phyloP scores from a whole-genome alignment of 2,888 invertebrate species.

The Mechanitis messenoides region DNA sequence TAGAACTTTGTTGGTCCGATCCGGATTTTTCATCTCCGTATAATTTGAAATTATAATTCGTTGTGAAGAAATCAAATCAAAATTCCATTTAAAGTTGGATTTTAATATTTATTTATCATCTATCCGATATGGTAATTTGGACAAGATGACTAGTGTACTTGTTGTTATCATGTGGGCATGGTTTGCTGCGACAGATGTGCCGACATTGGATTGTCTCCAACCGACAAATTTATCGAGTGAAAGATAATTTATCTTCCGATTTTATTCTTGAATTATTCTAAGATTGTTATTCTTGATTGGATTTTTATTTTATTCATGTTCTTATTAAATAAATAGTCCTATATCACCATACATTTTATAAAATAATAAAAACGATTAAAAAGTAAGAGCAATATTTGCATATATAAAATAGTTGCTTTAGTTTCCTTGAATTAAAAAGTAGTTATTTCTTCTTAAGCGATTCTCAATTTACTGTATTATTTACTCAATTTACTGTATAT shows the following conservation, averaged over 20 bases:
- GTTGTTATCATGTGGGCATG: constrained; percentile 14
- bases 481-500: too few relatives aligned
- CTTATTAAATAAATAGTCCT: too few relatives aligned
- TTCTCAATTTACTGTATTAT: too few relatives aligned
- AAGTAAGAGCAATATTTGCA: too few relatives aligned
- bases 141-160: constrained; percentile 24
- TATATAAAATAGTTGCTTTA: too few relatives aligned
- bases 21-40: constrained; percentile 71
- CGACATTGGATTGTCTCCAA: constrained; percentile 6
- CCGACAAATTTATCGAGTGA: constrained; percentile 1
- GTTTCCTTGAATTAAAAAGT: too few relatives aligned
- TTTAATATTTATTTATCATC: constrained; percentile 69
- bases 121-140: constrained; percentile 44
- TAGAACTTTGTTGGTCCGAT: constrained; percentile 68
- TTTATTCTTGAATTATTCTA: neutral
- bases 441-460: too few relatives aligned
- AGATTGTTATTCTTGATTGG: neutral
- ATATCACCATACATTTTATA: too few relatives aligned
- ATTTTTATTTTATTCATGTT: too few relatives aligned
- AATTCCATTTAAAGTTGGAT: constrained; percentile 73
- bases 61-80: constrained; percentile 73
- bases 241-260: constrained; percentile 6
- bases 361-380: too few relatives aligned
- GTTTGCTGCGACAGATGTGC: constrained; percentile 17
- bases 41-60: constrained; percentile 74